Evolutionary conservation across 2,113 vertebrate genomes (phyloP), one percentile per base, ranked within the genome.

Genomic region (Merops nubicus): DNA sequence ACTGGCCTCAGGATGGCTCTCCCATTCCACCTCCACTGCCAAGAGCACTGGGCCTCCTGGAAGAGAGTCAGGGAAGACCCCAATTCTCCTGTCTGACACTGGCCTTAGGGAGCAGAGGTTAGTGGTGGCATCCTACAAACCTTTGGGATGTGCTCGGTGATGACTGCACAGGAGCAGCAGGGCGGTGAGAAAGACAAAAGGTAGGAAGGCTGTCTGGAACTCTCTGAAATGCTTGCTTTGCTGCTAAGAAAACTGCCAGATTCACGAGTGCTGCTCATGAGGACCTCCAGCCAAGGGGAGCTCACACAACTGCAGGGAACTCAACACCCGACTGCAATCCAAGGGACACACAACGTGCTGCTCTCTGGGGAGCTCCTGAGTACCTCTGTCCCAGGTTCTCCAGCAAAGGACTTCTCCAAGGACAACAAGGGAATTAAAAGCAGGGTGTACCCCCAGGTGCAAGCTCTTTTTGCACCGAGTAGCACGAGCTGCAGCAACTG

Each of bases 401-500:
- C 47, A 40, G 43, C 23, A 56, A 73, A 69, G 9, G 8, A 25
- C 18, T 79, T 90, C 48, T 91, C 83, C 63, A 88, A 92, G 92
- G 34, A 50, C 11, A 76, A 40, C 2, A 62, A 31, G 18, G n/a
- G 90, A 80, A 64, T 67, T 74, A 90, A 91, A 84, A 77, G 51
- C 60, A 70, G 75, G 78, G 78, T 90, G 63, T 47, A 36, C 9
- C 17, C 19, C 4, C 43, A 89, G 70, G 34, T 95, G 88, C 83
- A 84, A 89, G 42, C 15, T 85, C 36, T 51, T 79, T 75, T 94
- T 95, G 90, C 90, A 74, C 48, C 2, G 33, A 84, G 64, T n/a
- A 92, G 60, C 89, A 72, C 0, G 8, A 96, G 86, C 80, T 96
- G 86, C 84, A 95, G 86, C 64, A 68, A 72, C 47, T 91, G 93